Evolutionary conservation across 2,113 vertebrate species (phyloP), one percentile per base, ranked within the genome.

Genomic region (Colinus virginianus): DNA sequence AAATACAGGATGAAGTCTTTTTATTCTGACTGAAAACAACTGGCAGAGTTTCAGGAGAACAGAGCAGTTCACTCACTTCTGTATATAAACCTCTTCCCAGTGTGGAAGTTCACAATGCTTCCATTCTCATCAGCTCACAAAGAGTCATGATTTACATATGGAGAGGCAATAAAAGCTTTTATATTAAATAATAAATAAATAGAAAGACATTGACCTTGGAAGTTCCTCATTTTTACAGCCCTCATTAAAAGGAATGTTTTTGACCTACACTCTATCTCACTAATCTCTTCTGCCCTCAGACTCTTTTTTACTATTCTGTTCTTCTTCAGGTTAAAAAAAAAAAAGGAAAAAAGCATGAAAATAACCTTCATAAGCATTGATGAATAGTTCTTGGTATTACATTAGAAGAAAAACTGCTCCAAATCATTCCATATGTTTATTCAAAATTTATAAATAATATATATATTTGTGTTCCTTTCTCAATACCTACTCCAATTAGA

Each of bases 271-370:
- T 48, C 6, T 38, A 0, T 9, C 40, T 83, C 36, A 64, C 34
- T 67, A 38, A 70, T 42, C 19, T 79, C 30, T 81, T 78, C 51
- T 84, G 48, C 40, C 7, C 58, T 81, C 40, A 56, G 17, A 78
- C 6, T 59, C 7, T 45, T 69, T 86, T 69, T 34, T 16, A 49
- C 72, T 80, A 46, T 64, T 58, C 45, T 68, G 21, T 0, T 71
- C 89, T 87, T 64, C 4, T 61, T 90, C 36, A 81, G 84, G 25
- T 48, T 88, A 78, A 87, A 64, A 34, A 56, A 92, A 87, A 81
- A 87, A 64, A 34, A 51, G 32, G 25, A 70, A 75, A 19, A 70
- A 32, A 93, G 72, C 10, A 56, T 53, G 79, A 51, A 81, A 82
- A n/a, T 7, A 84, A 77, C 1, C 16, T 80, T 32, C 10, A 22